Base-by-base conservation (phyloP, 2,113 vertebrate genomes). In the Erpornis zantholeuca region DNA sequence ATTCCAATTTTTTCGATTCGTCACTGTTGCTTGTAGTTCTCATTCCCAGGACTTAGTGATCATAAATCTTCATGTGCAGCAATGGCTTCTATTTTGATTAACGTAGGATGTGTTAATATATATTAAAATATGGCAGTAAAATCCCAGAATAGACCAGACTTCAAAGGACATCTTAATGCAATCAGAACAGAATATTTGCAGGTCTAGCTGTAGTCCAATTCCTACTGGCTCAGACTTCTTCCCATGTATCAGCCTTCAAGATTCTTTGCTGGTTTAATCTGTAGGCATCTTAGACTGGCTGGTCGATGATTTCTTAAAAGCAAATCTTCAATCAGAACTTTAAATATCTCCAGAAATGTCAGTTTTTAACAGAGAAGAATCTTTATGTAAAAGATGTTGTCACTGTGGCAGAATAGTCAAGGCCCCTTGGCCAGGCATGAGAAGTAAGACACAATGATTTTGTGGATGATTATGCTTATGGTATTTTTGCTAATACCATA, bases 21-120 rank as follows among this genome's bases (percentile, higher is more conserved):
- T 84, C 33, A 63, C 81, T 96, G 42, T 92, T 94, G 25, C 21
- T 81, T 89, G 81, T 6, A 4, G 69, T 91, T 92, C 77, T 96
- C 35, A 9, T 84, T 92, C 69, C 84, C 42, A 91, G 72, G 72
- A 81, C 33, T 68, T 59, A 11, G 47, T 71, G 56, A 70, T 20
- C 33, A 44, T 89, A 83, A 86, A 83, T 86, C 60, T 81, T 91
- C 69, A 70, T 54, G 42, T 81, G 68, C 73, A 84, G 35, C 11
- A 78, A 35, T 38, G 8, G 35, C 8, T 84, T 81, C 42, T 73
- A 33, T 53, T 94, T 64, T 2, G 1, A 81, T 95, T 92, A 77
- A 59, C 91, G 40, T 53, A 61, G 80, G n/a, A 87, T 63, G 40
- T 56, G 23, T 54, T 72, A 77, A 71, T 42, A 44, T 47, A 45